Base-by-base conservation (phyloP, 2,113 vertebrate species). In the Pluvialis apricaria region DNA sequence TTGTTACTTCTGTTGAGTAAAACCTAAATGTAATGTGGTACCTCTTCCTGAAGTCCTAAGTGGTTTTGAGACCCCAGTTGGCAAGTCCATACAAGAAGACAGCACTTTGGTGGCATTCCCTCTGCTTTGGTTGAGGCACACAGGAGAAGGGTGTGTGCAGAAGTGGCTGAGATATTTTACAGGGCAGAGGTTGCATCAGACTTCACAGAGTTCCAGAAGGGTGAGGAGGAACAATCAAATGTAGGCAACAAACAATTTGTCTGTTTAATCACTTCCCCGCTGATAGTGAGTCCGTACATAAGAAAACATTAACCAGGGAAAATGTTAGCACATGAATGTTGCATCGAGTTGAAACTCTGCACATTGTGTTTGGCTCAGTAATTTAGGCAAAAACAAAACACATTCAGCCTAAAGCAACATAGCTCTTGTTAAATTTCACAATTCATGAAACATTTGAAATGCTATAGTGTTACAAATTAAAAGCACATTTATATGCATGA, bases 401-500 rank as follows among this genome's bases (percentile, higher is more conserved):
- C 29, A 91, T 71, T 86, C 75, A 86, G 89, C 91, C 92, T 94
- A 73, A 93, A 94, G 89, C 95, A 68, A 86, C 45, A 36, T 5
- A 90, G 31, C n/a, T 80, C 45, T 78, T 90, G 42, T 70, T 94
- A 90, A 88, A 91, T 91, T 95, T 95, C 84, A 83, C 87, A 96
- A 94, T n/a, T 90, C 36, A 52, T 44, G 84, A 70, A 93, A 77
- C 45, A 62, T 82, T 76, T 88, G 57, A 94, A 95, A 79, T 85
- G 44, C 42, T 94, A 14, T 66, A 82, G 62, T 81, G n/a, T 75
- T 82, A 66, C 58, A 91, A 95, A 94, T 96, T 88, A 97, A 95
- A 92, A 91, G 25, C 54, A 80, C 5, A 0, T 90, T 97, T 94
- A 88, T 90, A 79, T 82, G 81, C 78, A 40, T 80, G 77, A 94